Evolutionary conservation across 2,113 vertebrate species (phyloP).

Genomic region (Setophaga coronata): DNA sequence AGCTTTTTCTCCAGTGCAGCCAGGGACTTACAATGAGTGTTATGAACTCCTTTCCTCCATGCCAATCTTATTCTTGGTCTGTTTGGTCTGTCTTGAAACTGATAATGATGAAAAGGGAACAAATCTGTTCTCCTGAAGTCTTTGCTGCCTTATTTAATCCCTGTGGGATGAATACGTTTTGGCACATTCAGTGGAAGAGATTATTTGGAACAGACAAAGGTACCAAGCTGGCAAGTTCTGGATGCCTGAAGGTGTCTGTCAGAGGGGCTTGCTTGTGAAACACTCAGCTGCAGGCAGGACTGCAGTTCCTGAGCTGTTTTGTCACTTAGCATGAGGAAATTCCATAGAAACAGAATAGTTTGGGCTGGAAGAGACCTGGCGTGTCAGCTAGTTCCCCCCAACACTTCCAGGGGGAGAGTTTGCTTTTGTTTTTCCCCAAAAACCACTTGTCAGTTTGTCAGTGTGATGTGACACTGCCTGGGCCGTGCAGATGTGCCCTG

Average conservation of each 20-base stretch:
- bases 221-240: not conserved
- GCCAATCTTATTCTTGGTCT: not conserved
- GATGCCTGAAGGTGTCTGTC: not conserved
- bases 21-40: accelerated
- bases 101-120: not conserved
- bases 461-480: not conserved
- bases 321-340: not conserved
- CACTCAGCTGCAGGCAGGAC: not conserved
- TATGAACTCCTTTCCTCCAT: not conserved
- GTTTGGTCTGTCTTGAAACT: not conserved
- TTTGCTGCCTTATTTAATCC: not conserved
- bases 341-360: not conserved
- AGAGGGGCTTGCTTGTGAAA: not conserved
- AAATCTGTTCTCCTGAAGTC: not conserved
- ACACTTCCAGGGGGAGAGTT: not conserved
- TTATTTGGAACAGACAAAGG: not conserved
- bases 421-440: not conserved
- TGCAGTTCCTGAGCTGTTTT: not conserved
- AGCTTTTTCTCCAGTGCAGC: not conserved
- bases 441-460: accelerated
- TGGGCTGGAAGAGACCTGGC: not conserved
- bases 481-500: not conserved
- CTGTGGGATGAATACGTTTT: not conserved
- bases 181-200: not conserved
- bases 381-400: not conserved